phyloP scores from a whole-genome alignment of 2,888 invertebrate species.

The Lithosia quadra region DNA sequence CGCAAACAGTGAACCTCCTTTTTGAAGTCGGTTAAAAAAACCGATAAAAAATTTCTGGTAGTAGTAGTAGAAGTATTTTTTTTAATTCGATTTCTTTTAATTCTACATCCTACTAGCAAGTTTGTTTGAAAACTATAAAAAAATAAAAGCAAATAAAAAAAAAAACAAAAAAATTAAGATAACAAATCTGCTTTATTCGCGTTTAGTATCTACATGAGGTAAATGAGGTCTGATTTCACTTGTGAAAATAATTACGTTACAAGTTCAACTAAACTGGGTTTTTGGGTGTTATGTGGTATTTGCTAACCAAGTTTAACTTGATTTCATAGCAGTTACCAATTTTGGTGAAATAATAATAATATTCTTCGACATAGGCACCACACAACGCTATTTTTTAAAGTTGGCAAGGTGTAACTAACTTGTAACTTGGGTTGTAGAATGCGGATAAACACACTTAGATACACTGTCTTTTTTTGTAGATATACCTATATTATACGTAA shows the following conservation, averaged over 20 bases:
- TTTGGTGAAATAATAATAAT: background rate
- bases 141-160: background rate
- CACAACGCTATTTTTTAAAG: too few relatives aligned
- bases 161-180: background rate
- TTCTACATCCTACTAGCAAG: background rate
- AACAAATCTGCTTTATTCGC: background rate
- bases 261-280: background rate
- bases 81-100: background rate
- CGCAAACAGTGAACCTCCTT: too few relatives aligned
- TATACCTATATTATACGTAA: too few relatives aligned
- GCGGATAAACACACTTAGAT: too few relatives aligned
- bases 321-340: background rate
- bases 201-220: background rate
- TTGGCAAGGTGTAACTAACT: too few relatives aligned
- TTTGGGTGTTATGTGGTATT: background rate
- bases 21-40: too few relatives aligned
- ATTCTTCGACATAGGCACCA: too few relatives aligned
- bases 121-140: background rate
- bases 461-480: too few relatives aligned
- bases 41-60: too few relatives aligned
- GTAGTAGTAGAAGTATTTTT: too few relatives aligned
- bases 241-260: background rate
- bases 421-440: too few relatives aligned
- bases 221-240: slow-evolving; percentile 1
- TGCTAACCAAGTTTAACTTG: background rate